phyloP scores from a whole-genome alignment of 1,140 invertebrate genomes.

The Brachionus manjavacas region DNA sequence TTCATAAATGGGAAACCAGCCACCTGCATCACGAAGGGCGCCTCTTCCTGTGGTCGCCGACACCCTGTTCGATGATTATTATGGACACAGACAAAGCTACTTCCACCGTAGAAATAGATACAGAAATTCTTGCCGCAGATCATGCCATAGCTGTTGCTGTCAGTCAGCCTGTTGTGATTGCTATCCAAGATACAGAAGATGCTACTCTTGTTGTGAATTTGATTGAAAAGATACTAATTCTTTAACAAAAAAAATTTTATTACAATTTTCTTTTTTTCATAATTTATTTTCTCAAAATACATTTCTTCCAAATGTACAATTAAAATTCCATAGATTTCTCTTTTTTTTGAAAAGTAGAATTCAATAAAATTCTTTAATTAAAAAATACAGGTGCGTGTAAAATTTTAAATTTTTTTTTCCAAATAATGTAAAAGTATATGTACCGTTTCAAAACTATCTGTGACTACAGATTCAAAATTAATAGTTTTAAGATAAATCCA shows the following conservation, averaged over 20 bases:
- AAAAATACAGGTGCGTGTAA: too few species aligned
- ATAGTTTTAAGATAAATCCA: too few species aligned
- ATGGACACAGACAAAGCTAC: background rate
- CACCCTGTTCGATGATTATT: background rate
- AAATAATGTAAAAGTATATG: too few species aligned
- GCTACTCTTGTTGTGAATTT: background rate
- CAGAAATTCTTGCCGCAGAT: background rate
- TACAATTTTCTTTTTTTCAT: background rate
- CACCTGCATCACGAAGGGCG: background rate
- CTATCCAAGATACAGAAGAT: background rate
- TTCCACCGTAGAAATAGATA: background rate
- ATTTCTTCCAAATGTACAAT: background rate
- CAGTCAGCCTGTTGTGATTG: background rate
- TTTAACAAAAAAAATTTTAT: background rate
- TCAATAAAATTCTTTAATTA: background rate
- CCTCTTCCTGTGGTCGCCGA: background rate
- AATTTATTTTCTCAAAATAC: background rate
- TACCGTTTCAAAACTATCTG: too few species aligned
- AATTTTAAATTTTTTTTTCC: too few species aligned
- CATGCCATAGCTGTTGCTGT: background rate
- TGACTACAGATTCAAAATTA: too few species aligned
- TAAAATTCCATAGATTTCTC: background rate
- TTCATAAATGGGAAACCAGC: background rate
- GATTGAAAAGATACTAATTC: background rate
- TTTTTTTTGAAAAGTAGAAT: background rate